Percentiles rank a stretch among this genome's conserved stretches.
Evolutionary conservation across 2,888 invertebrate genomes (phyloP).

Genomic region (Scaptomyza caliginosa): DNA sequence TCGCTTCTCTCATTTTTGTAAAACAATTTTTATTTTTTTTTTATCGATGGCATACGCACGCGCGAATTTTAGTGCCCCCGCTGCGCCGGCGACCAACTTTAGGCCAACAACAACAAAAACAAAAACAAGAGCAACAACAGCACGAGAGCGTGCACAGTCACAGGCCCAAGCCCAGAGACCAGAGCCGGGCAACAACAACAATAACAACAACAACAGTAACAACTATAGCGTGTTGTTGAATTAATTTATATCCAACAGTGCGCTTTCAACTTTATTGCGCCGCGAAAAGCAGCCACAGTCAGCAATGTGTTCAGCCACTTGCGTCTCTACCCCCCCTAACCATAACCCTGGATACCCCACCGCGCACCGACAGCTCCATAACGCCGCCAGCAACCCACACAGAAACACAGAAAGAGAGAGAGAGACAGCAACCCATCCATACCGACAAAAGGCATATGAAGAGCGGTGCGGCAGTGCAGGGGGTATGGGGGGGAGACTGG

Average conservation of each 20-base stretch:
- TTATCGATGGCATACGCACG: constrained; percentile 79
- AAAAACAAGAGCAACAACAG: constrained; percentile 36
- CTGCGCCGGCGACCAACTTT: constrained; percentile 72
- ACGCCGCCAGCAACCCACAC: constrained; percentile 57
- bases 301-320: constrained; percentile 27
- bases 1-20: constrained; percentile 55
- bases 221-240: constrained; percentile 82
- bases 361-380: constrained; percentile 20
- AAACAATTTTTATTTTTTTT: constrained; percentile 73
- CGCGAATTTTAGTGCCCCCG: constrained; percentile 79
- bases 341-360: constrained; percentile 32
- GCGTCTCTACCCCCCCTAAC: background rate
- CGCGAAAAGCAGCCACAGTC: constrained; percentile 72
- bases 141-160: constrained; percentile 54
- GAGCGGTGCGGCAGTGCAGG: constrained; percentile 11
- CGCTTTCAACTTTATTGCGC: constrained; percentile 81
- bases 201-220: constrained; percentile 44
- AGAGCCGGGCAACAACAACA: constrained; percentile 47
- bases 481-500: constrained; percentile 9
- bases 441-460: constrained; percentile 57
- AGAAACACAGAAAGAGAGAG: constrained; percentile 37
- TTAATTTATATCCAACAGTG: constrained; percentile 83
- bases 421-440: constrained; percentile 48
- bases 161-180: constrained; percentile 53
- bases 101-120: constrained; percentile 40